A percentile compares a stretch with the other conserved stretches of the same genome.
Evolutionary conservation across 2,888 invertebrate species (phyloP).

Genomic region (Chaetoderma sp.): DNA sequence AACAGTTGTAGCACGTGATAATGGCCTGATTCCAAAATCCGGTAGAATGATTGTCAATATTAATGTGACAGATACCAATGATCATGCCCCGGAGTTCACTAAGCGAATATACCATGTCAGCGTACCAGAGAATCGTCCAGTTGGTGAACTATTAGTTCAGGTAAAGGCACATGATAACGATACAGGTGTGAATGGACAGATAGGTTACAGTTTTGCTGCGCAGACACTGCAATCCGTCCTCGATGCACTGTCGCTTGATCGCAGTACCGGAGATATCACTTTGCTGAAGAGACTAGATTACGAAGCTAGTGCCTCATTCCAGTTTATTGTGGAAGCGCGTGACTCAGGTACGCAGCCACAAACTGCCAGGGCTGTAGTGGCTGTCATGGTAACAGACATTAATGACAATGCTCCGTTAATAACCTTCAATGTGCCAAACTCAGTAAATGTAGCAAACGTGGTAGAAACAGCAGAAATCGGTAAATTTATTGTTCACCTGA

Average conservation of each 20-base stretch:
- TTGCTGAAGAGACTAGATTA: background rate
- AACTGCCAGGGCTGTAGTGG: background rate
- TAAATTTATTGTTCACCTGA: background rate
- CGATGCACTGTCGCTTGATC: background rate
- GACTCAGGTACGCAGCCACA: background rate
- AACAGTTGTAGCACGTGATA: background rate
- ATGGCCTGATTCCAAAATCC: background rate
- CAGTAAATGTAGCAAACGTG: background rate
- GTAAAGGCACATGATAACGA: background rate
- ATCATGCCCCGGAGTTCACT: constrained; percentile 8
- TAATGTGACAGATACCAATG: constrained; percentile 8
- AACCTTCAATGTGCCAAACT: background rate
- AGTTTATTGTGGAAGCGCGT: background rate
- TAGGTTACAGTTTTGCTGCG: background rate
- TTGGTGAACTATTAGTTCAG: background rate
- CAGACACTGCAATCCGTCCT: background rate
- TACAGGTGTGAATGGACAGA: background rate
- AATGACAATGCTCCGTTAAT: background rate
- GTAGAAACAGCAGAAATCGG: background rate
- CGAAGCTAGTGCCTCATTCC: background rate
- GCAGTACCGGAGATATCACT: background rate
- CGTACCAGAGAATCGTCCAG: background rate
- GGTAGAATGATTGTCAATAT: background rate
- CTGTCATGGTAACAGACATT: background rate
- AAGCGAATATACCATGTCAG: background rate